Evolutionary conservation across 2,113 vertebrate genomes (phyloP).

Genomic region (Chaetura pelagica): DNA sequence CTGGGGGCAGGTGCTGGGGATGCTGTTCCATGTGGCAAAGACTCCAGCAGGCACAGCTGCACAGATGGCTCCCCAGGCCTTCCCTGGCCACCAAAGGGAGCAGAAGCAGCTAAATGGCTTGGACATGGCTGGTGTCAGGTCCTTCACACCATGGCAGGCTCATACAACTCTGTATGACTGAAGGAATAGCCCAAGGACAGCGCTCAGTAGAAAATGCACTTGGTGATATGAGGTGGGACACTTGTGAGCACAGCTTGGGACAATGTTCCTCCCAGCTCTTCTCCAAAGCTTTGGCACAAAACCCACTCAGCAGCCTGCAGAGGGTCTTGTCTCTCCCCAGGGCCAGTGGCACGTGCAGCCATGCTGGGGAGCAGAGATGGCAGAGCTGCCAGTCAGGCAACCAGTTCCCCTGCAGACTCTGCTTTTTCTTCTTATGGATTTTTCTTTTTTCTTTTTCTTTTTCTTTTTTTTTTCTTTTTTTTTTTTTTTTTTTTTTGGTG

Average conservation of each 20-base stretch:
- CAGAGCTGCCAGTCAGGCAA: background rate
- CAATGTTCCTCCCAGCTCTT: background rate
- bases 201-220: background rate
- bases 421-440: too few species aligned
- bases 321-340: accelerated
- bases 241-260: background rate
- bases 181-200: background rate
- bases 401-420: background rate
- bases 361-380: background rate
- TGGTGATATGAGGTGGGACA: background rate
- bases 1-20: background rate
- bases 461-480: too few species aligned
- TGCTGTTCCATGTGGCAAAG: background rate
- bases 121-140: background rate
- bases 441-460: too few species aligned
- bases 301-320: background rate
- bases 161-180: background rate
- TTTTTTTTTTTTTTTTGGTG: too few species aligned
- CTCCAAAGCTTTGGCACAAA: background rate
- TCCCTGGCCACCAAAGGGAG: background rate
- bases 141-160: background rate
- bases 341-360: accelerated
- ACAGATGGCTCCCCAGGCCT: background rate
- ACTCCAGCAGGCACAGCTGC: accelerated
- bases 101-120: background rate